Percentiles rank a stretch among this genome's conserved stretches.
phyloP scores from a whole-genome alignment of 2,113 vertebrate genomes.

The Asarcornis scutulata region DNA sequence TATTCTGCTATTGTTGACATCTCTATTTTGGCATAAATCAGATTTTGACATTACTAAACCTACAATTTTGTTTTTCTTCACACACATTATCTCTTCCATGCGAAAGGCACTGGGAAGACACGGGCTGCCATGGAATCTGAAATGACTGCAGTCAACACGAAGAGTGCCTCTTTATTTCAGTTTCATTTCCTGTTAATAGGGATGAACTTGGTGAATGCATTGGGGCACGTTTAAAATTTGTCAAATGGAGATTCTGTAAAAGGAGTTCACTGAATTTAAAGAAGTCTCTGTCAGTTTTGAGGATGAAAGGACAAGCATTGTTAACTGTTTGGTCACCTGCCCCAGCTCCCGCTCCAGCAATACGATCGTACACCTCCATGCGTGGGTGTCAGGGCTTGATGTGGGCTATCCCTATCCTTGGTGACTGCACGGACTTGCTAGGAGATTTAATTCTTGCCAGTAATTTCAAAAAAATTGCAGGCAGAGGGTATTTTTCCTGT shows the following conservation, averaged over 20 bases:
- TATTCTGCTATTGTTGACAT: slow-evolving; percentile 77
- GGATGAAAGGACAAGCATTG: slow-evolving; percentile 17
- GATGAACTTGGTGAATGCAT: slow-evolving; percentile 59
- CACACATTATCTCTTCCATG: slow-evolving; percentile 73
- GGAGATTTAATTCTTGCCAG: slow-evolving; percentile 14
- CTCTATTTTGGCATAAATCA: slow-evolving; percentile 81
- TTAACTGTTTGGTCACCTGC: slow-evolving; percentile 19
- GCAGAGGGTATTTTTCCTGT: slow-evolving; percentile 16
- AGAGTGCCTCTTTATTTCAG: slow-evolving; percentile 59
- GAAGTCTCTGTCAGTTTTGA: slow-evolving; percentile 25
- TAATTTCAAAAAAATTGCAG: slow-evolving; percentile 29
- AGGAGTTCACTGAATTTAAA: slow-evolving; percentile 46
- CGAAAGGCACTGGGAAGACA: slow-evolving; percentile 65
- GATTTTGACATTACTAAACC: slow-evolving; percentile 80
- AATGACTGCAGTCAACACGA: slow-evolving; percentile 70
- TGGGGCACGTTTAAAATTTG: slow-evolving; percentile 63
- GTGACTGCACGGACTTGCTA: background rate
- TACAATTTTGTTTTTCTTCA: slow-evolving; percentile 79
- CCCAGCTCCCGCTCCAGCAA: background rate
- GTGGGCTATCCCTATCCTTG: background rate
- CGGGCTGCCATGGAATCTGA: slow-evolving; percentile 72
- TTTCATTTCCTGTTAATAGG: slow-evolving; percentile 67
- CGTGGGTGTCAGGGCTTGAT: background rate
- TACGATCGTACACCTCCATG: accelerated
- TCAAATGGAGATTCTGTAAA: slow-evolving; percentile 42